Base-by-base conservation (phyloP, 2,888 invertebrate species). In the Halocaridina rubra region DNA sequence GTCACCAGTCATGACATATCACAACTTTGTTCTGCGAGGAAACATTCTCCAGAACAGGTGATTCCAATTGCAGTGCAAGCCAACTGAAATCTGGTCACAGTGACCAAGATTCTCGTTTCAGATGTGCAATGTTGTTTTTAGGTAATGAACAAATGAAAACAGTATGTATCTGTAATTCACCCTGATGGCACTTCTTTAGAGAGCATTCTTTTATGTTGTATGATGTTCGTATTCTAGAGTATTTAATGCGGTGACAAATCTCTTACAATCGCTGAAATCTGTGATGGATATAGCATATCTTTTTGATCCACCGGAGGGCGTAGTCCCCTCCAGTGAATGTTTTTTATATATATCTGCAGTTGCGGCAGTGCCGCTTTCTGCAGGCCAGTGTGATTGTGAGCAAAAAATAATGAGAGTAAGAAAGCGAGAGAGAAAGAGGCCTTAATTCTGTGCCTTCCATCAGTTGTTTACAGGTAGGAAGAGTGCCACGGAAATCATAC, bases 241-340 rank as follows among this genome's bases (percentile, higher is more conserved):
- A 69, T 75, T 71, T 77, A 71, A 74, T 72, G 80, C 80, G 80
- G 80, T 74, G 78, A 78, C 78, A 84, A 77, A 84, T 78, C 82
- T 39, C 82, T 33, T 19, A 53, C 0, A 53, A 53, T 53, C 64
- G 61, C 72, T 80, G 80, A 69, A 77, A 67, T 82, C 82, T 82
- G 82, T 84, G 82, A 84, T 84, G 82, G 61, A 77, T n/a, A n/a
- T 32, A 53, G 72, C 72, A 80, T 80, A 80, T 80, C 80, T 72
- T 39, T 24, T n/a, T n/a, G n/a, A n/a, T 22, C 29, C 69, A 19
- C 32, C 16, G 30, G 69, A 19, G 69, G 32, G 30, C 69, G 30
- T n/a, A n/a, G n/a, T n/a, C n/a, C 29, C 30, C 29, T 69, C 69
- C 69, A 30, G 69, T 32, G 69, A 53, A 53, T 19, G n/a, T 19